phyloP scores from a whole-genome alignment of 2,888 invertebrate genomes.

The Drosophila macrospina region DNA sequence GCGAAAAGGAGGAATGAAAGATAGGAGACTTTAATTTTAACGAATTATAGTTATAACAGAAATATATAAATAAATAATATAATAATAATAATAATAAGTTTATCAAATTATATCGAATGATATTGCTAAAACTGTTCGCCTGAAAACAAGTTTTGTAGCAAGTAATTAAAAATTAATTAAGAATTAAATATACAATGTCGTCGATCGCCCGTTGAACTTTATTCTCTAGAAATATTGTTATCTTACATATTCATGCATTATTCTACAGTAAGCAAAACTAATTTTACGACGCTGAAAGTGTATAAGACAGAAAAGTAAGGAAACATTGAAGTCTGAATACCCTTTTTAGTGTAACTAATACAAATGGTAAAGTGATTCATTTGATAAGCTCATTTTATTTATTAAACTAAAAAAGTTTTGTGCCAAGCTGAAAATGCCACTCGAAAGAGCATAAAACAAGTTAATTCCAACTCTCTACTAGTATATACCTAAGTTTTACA shows the following conservation, averaged over 20 bases:
- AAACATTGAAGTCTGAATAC: not conserved
- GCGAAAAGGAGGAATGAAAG: too few species aligned
- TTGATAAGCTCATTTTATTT: too few species aligned
- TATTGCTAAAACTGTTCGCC: not conserved
- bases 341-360: not conserved
- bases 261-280: not conserved
- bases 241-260: not conserved
- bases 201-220: constrained; percentile 11
- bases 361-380: too few species aligned
- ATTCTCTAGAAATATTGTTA: not conserved
- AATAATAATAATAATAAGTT: too few species aligned
- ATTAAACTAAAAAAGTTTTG: too few species aligned
- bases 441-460: not conserved
- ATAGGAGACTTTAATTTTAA: not conserved
- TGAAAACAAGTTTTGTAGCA: constrained; percentile 1
- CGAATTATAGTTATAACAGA: too few species aligned
- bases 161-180: too few species aligned
- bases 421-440: not conserved
- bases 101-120: constrained; percentile 2
- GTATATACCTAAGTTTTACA: constrained; percentile 5
- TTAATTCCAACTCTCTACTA: constrained; percentile 1
- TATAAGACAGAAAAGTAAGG: not conserved
- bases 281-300: not conserved
- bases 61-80: not conserved
- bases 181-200: not conserved